Conservation (phyloP, 2,888 invertebrate species). For the Eubasilissa splendida region DNA sequence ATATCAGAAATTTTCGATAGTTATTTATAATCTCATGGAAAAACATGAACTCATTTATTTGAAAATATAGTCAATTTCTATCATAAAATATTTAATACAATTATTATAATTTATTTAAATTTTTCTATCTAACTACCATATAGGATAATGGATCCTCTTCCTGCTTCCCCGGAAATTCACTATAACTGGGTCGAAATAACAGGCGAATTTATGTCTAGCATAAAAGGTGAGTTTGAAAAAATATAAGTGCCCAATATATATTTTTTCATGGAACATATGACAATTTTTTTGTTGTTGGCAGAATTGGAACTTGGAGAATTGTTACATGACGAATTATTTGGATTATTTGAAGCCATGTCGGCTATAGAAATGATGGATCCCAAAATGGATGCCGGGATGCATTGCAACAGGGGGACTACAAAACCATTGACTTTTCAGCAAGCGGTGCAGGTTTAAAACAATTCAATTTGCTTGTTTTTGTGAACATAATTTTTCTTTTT, state of each 20-base stretch:
- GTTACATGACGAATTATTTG: constrained; percentile 90
- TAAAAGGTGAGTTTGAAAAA: constrained; percentile 65
- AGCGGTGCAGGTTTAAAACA: constrained; percentile 79
- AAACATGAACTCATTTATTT: background rate
- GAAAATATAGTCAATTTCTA: too few species aligned
- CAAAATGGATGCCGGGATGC: constrained; percentile 99
- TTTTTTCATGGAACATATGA: background rate
- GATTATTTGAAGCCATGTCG: constrained; percentile 98
- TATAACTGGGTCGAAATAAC: constrained; percentile 83
- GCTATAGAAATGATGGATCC: constrained; percentile 99
- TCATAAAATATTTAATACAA: background rate
- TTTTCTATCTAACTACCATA: constrained; percentile 32
- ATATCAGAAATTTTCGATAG: background rate
- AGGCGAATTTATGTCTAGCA: constrained; percentile 68
- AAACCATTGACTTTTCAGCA: constrained; percentile 91
- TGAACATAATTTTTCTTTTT: too few species aligned
- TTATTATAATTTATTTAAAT: constrained; percentile 1
- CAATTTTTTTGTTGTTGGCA: constrained; percentile 60
- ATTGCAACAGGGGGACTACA: constrained; percentile 89
- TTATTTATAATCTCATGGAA: background rate
- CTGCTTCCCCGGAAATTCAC: constrained; percentile 67
- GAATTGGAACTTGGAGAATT: constrained; percentile 92
- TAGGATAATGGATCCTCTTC: constrained; percentile 69
- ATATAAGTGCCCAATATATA: background rate
- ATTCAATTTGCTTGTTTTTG: background rate